Percentiles rank a stretch among this genome's conserved stretches.
phyloP scores from a whole-genome alignment of 2,797 vertebrate genomes.

The Anomalospiza imberbis region DNA sequence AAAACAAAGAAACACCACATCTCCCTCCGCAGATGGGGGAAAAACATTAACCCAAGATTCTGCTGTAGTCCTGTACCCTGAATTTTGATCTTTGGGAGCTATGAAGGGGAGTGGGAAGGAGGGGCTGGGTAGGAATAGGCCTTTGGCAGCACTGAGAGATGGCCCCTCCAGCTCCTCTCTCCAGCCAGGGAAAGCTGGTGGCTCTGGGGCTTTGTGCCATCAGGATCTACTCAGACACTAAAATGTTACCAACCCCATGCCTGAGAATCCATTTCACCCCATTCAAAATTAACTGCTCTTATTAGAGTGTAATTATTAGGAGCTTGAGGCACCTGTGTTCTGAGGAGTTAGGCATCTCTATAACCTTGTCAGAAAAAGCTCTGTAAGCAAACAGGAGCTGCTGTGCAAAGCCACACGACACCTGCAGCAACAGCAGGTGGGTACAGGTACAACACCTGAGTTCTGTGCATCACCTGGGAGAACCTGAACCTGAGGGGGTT shows the following conservation, averaged over 20 bases:
- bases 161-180: not conserved
- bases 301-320: not conserved
- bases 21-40: not conserved
- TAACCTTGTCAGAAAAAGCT: not conserved
- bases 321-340: not conserved
- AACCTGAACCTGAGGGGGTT: not conserved
- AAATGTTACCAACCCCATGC: not conserved
- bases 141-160: not conserved
- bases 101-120: not conserved
- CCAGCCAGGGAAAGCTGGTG: not conserved
- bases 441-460: not conserved
- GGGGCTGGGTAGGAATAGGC: not conserved
- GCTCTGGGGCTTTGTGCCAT: rapidly evolving
- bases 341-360: not conserved
- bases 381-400: not conserved
- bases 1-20: not conserved
- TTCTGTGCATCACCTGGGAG: not conserved
- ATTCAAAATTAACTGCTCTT: not conserved
- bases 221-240: not conserved
- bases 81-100: not conserved
- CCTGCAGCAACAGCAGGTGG: not conserved
- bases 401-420: not conserved
- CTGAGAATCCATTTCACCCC: not conserved
- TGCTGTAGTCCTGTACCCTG: not conserved
- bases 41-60: not conserved